Percentiles rank a stretch among this genome's conserved stretches.
Evolutionary conservation across 2,797 vertebrate genomes (phyloP).

Genomic region (Orientallactaga sibirica): DNA sequence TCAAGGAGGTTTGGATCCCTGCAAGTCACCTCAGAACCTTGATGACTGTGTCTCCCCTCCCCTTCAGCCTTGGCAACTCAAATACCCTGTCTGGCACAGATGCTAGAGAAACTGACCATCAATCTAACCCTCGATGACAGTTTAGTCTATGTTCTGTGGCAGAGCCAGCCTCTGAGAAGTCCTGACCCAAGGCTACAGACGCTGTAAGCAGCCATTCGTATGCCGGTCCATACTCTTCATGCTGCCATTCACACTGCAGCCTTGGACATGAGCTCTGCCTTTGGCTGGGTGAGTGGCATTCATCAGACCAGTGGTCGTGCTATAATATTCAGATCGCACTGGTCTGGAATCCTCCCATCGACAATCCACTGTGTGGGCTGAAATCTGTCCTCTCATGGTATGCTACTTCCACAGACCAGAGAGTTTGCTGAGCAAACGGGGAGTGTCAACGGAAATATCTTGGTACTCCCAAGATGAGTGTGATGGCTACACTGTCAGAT

Average conservation of each 20-base stretch:
- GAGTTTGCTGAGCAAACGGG: slow-evolving; percentile 7
- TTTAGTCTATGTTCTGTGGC: not conserved
- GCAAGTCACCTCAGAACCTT: not conserved
- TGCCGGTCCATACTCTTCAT: not conserved
- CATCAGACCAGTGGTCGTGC: not conserved
- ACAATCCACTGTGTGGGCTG: not conserved
- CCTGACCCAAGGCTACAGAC: not conserved
- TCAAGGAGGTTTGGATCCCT: not conserved
- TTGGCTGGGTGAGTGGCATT: not conserved
- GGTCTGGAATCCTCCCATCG: not conserved
- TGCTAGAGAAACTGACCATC: not conserved
- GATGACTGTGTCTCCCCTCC: not conserved
- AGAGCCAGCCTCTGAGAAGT: not conserved
- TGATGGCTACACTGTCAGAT: not conserved
- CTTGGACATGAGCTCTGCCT: not conserved
- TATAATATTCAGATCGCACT: not conserved
- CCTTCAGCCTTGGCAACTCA: not conserved
- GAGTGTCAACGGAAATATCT: not conserved
- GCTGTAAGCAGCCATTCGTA: not conserved
- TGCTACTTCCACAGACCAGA: not conserved
- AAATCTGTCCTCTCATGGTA: not conserved
- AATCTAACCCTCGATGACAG: not conserved
- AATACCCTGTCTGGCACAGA: not conserved
- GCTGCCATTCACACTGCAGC: not conserved
- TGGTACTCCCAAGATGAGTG: not conserved